phyloP scores from a whole-genome alignment of 2,888 invertebrate genomes.

The Acanthosoma haemorrhoidale region DNA sequence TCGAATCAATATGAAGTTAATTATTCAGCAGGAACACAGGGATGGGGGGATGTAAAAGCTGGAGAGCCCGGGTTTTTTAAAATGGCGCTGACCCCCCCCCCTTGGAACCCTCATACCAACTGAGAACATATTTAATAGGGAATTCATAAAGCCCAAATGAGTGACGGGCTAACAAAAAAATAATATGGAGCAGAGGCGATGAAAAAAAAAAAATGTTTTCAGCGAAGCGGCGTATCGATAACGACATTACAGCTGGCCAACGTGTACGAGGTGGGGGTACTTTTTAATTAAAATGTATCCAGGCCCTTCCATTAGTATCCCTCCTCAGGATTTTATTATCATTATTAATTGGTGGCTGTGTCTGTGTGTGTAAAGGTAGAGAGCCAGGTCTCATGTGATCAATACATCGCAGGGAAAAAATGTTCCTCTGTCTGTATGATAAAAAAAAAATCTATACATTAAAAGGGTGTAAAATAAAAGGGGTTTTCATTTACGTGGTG shows the following conservation, averaged over 20 bases:
- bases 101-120: constrained; percentile 19
- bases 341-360: constrained; percentile 26
- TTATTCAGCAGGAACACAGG: constrained; percentile 34
- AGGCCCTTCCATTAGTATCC: constrained; percentile 27
- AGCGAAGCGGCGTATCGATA: constrained; percentile 30
- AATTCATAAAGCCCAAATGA: constrained; percentile 39
- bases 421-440: constrained; percentile 8
- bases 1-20: constrained; percentile 39
- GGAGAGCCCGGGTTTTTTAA: constrained; percentile 30
- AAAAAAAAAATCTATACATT: too few relatives aligned
- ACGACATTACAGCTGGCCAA: constrained; percentile 24
- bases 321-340: constrained; percentile 22
- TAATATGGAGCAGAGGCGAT: neutral
- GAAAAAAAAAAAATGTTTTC: constrained; percentile 31
- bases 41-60: constrained; percentile 26
- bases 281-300: constrained; percentile 30
- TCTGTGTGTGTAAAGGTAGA: neutral
- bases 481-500: neutral
- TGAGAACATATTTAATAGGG: constrained; percentile 31
- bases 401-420: neutral
- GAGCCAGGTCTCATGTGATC: neutral
- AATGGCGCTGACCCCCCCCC: constrained; percentile 35
- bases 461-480: constrained; percentile 2
- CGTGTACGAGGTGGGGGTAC: constrained; percentile 26
- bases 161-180: constrained; percentile 33